Evolutionary conservation across 2,888 invertebrate species (phyloP), one percentile per base, ranked within the genome.

Genomic region (Patella depressa): DNA sequence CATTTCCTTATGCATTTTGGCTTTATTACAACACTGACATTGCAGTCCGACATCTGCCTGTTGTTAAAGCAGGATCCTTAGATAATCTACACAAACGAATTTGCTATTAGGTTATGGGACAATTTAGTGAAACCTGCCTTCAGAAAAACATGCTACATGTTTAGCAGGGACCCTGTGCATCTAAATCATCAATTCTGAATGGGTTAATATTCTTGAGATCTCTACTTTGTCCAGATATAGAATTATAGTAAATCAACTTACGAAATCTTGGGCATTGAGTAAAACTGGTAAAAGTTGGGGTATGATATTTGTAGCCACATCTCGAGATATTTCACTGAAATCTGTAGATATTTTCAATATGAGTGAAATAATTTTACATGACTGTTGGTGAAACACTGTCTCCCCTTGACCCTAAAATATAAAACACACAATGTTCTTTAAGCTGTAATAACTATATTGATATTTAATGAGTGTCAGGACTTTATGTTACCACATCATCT

Each of bases 291-390:
- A 24, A 11, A 87, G 73, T 77, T 83, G 83, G 45, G 82, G 84
- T 19, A 85, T 74, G 24, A 80, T 73, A 34, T 77, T 74, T 54
- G 78, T 80, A 7, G 82, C 78, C 69, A 85, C 76, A 55, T 85
- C 84, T 74, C 85, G 77, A 74, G 82, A 77, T 19, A 87, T 71
- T 71, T 85, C 84, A 17, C 85, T 82, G 73, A 87, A 87, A 29
- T 72, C 78, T 12, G 80, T 81, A 19, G 83, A 74, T 17, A 76
- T 73, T 12, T 79, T 69, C 24, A 87, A 71, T 29, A 87, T 79
- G 19, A 78, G 71, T 11, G 75, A 73, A n/a, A 85, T 57, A 0
- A 87, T 72, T 76, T 79, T 72, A 71, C 84, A 81, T 0, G 81
- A 65, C 19, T 77, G 71, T 55, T 73, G 78, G 34, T 82, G 76